Evolutionary conservation across 2,888 invertebrate genomes (phyloP).

Genomic region (Drosophila anceps): DNA sequence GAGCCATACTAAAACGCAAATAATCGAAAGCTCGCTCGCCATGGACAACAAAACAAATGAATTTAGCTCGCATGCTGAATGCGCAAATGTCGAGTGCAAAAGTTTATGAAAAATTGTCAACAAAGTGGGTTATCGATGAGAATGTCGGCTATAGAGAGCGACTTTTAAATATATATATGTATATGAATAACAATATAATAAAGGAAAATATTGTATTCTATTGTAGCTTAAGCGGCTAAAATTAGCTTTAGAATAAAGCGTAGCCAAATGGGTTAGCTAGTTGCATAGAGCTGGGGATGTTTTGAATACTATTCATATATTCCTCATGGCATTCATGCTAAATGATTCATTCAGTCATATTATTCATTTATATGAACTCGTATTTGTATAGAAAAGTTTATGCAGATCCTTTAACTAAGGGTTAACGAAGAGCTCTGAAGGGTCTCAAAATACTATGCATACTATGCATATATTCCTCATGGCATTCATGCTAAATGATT

Average conservation of each 20-base stretch:
- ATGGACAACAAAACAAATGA: constrained; percentile 42
- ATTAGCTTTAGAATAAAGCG: neutral
- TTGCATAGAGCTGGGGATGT: neutral
- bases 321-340: neutral
- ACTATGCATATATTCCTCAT: neutral
- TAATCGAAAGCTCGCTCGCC: constrained; percentile 39
- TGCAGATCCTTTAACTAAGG: neutral
- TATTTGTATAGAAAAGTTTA: too few relatives aligned
- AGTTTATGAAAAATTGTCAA: constrained; percentile 42
- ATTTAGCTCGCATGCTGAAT: constrained; percentile 29
- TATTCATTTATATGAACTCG: neutral
- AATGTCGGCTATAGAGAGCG: neutral
- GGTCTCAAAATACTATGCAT: too few relatives aligned
- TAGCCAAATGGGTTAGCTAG: neutral
- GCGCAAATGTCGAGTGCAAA: constrained; percentile 26
- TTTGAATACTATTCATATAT: neutral
- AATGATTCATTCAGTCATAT: neutral
- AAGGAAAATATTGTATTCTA: neutral
- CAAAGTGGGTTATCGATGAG: constrained; percentile 44
- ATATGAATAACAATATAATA: neutral
- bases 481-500: neutral
- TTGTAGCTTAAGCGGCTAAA: neutral
- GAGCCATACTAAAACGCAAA: constrained; percentile 29
- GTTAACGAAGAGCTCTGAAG: too few relatives aligned
- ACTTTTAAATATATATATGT: neutral